Percentiles rank a stretch among this genome's conserved stretches.
These are phyloP conservation scores for Apodemia duryi DNA, from an alignment of 2,888 invertebrate species.

Conservation along the genomic window DNA sequence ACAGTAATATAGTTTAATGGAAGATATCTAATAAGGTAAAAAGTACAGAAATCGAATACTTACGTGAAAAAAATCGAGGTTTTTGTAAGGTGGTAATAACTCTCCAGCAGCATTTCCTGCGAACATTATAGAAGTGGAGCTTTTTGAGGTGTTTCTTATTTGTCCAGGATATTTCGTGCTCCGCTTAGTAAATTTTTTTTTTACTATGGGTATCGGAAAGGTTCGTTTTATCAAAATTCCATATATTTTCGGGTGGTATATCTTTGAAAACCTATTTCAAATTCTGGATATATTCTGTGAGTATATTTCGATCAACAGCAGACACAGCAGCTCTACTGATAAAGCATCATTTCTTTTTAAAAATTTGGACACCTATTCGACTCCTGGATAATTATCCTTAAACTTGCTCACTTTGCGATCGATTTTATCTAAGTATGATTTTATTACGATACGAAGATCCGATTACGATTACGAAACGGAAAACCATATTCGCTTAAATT, in stretches of 20 bases:
- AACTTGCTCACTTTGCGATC: conserved; percentile 14
- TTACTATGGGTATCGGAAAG: conserved; percentile 23
- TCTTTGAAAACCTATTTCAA: conserved; percentile 28
- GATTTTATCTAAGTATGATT: too few species aligned
- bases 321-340: conserved; percentile 28
- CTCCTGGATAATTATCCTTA: conserved; percentile 25
- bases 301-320: conserved; percentile 27
- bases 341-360: conserved; percentile 23
- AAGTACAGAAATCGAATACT: conserved; percentile 13
- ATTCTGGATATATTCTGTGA: conserved; percentile 27
- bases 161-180: conserved; percentile 43
- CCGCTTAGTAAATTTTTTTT: conserved; percentile 34
- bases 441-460: too few species aligned
- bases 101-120: conserved; percentile 38
- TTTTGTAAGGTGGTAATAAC: conserved; percentile 39
- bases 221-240: conserved; percentile 19
- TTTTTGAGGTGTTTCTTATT: conserved; percentile 41
- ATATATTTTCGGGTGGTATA: conserved; percentile 26
- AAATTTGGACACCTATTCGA: conserved; percentile 19
- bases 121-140: conserved; percentile 44
- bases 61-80: conserved; percentile 5
- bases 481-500: conserved; percentile 21
- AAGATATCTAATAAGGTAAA: conserved; percentile 10
- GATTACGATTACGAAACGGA: too few species aligned
- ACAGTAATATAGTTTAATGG: neutral